Conservation (phyloP, 2,113 vertebrate genomes). For the Atlantisia rogersi region DNA sequence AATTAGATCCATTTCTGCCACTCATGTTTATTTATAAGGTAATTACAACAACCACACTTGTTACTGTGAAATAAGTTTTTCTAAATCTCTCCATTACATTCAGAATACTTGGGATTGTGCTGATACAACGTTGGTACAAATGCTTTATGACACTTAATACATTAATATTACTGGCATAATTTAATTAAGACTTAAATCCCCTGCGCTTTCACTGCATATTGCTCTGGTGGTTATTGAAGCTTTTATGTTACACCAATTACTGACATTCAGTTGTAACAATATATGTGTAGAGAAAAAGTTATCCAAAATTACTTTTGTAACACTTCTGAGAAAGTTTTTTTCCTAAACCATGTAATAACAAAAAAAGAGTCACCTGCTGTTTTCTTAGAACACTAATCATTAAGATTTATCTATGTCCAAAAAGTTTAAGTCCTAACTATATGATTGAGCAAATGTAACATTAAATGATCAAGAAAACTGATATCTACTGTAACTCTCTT, state of each 20-base stretch:
- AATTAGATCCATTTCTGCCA: conserved; percentile 43
- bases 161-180: neutral
- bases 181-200: neutral
- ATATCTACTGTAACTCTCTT: neutral
- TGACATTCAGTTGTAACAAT: neutral
- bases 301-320: neutral
- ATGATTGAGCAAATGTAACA: neutral
- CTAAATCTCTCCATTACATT: neutral
- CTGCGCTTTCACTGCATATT: neutral
- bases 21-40: conserved; percentile 31
- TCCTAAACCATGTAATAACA: neutral
- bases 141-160: neutral
- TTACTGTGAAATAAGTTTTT: neutral
- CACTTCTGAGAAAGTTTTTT: neutral
- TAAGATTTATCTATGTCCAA: neutral
- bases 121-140: neutral
- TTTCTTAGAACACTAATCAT: neutral
- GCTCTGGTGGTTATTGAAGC: neutral
- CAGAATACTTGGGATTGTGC: neutral
- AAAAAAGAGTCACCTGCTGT: neutral
- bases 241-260: neutral
- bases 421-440: neutral
- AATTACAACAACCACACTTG: conserved; percentile 61
- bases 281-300: neutral
- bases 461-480: neutral